A percentile compares a stretch with the other conserved stretches of the same genome.
Conservation (phyloP, 1,140 invertebrate species). For the Bombus breviceps region DNA sequence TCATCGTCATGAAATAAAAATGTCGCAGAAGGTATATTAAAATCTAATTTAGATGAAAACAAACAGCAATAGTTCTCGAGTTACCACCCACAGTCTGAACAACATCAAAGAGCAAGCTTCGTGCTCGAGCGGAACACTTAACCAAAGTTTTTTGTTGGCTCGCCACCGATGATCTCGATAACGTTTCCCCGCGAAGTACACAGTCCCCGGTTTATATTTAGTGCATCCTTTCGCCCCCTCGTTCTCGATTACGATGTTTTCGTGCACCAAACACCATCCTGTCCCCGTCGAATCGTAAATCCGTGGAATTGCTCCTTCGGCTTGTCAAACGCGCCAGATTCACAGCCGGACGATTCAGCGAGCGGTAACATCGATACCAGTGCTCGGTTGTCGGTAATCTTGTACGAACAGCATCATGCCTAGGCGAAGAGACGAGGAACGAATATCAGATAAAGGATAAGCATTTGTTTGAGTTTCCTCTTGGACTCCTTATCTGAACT, state of each 20-base stretch:
- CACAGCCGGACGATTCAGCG: not conserved
- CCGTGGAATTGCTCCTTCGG: constrained; percentile 2
- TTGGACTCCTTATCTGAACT: constrained; percentile 2
- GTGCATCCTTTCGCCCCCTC: constrained; percentile 29
- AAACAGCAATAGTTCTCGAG: constrained; percentile 1
- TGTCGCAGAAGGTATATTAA: not conserved
- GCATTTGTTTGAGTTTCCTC: constrained; percentile 39
- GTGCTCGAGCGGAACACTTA: constrained; percentile 16
- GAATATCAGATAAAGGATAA: constrained; percentile 43
- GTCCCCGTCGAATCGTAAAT: constrained; percentile 37
- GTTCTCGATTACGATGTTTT: constrained; percentile 47
- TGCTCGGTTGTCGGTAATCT: constrained; percentile 15
- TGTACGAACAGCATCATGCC: constrained; percentile 2
- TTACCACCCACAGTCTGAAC: constrained; percentile 37
- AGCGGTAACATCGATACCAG: constrained; percentile 18
- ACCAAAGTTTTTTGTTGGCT: constrained; percentile 16
- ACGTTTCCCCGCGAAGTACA: constrained; percentile 30
- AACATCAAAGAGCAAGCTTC: constrained; percentile 36
- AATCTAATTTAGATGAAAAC: constrained; percentile 13
- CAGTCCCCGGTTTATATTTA: constrained; percentile 55
- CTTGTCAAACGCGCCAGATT: constrained; percentile 44
- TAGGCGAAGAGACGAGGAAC: not conserved
- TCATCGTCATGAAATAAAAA: not conserved
- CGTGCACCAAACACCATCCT: constrained; percentile 13
- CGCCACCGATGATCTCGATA: constrained; percentile 48